These are phyloP conservation scores for Hypocryptadius cinnamomeus DNA, from an alignment of 2,113 vertebrate species.

Conservation along the genomic window DNA sequence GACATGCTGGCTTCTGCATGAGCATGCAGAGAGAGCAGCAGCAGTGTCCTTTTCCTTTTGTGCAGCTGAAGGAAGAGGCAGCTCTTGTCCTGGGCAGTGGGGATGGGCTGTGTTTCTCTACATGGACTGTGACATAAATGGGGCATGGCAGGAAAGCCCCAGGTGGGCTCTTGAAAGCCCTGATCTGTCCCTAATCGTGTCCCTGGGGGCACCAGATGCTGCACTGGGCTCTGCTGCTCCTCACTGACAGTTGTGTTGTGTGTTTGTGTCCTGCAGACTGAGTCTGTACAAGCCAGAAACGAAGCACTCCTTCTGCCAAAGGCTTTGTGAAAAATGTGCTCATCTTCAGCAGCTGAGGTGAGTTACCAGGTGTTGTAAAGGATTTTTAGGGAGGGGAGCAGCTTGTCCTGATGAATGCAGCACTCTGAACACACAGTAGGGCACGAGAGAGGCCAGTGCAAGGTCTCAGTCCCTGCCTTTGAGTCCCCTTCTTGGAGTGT, in stretches of 20 bases:
- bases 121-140: background rate
- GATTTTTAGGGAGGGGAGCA: background rate
- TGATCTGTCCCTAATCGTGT: background rate
- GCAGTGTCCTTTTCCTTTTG: background rate
- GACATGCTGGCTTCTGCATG: background rate
- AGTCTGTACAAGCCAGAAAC: constrained; percentile 49
- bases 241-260: background rate
- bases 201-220: background rate
- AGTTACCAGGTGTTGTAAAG: background rate
- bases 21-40: background rate
- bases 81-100: background rate
- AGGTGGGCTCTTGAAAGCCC: background rate
- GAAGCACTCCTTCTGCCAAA: background rate
- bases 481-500: background rate
- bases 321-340: constrained; percentile 51
- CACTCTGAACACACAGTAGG: background rate
- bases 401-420: background rate
- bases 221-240: background rate
- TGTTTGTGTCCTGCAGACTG: constrained; percentile 59
- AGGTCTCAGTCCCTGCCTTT: background rate
- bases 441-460: background rate
- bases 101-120: background rate
- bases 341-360: constrained; percentile 76
- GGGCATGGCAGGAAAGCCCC: background rate
- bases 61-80: background rate